Evolutionary conservation across 2,888 invertebrate species (phyloP).

Genomic region (Prosopocoilus inquinatus): DNA sequence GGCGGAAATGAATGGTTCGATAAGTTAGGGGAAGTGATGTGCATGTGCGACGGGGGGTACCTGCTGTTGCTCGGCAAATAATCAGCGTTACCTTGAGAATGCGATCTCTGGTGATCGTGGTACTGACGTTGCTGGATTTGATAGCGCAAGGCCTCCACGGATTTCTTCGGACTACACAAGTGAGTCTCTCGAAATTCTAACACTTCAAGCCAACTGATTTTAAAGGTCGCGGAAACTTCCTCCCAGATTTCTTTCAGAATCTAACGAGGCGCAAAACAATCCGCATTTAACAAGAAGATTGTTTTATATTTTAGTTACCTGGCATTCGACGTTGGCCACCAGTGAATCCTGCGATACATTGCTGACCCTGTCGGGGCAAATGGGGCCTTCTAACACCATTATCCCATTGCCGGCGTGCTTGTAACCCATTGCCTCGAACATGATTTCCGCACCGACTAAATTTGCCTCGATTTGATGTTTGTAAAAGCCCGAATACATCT

Average conservation of each 20-base stretch:
- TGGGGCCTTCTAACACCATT: slow-evolving; percentile 67
- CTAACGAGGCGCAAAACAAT: slow-evolving; percentile 45
- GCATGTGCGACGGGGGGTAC: slow-evolving; percentile 20
- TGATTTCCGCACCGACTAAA: slow-evolving; percentile 71
- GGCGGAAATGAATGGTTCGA: slow-evolving; percentile 41
- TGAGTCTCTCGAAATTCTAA: slow-evolving; percentile 60
- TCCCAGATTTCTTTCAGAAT: slow-evolving; percentile 78
- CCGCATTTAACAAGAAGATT: too few relatives aligned
- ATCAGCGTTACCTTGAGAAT: slow-evolving; percentile 32
- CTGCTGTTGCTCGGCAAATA: slow-evolving; percentile 29
- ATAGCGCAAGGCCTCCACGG: slow-evolving; percentile 53
- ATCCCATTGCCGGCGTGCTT: slow-evolving; percentile 59
- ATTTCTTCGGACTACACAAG: slow-evolving; percentile 56
- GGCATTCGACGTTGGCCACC: slow-evolving; percentile 84
- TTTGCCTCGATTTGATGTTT: slow-evolving; percentile 84
- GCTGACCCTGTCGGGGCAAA: slow-evolving; percentile 78
- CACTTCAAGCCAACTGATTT: slow-evolving; percentile 66
- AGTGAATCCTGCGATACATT: slow-evolving; percentile 81
- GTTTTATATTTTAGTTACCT: slow-evolving; percentile 64
- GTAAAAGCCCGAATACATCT: slow-evolving; percentile 86
- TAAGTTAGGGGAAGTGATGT: slow-evolving; percentile 26
- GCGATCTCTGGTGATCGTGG: slow-evolving; percentile 36
- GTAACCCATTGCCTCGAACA: slow-evolving; percentile 84
- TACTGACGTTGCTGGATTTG: slow-evolving; percentile 49
- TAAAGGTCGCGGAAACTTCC: slow-evolving; percentile 58